Evolutionary conservation across 2,113 vertebrate species (phyloP).

Genomic region (Noturus placidus): DNA sequence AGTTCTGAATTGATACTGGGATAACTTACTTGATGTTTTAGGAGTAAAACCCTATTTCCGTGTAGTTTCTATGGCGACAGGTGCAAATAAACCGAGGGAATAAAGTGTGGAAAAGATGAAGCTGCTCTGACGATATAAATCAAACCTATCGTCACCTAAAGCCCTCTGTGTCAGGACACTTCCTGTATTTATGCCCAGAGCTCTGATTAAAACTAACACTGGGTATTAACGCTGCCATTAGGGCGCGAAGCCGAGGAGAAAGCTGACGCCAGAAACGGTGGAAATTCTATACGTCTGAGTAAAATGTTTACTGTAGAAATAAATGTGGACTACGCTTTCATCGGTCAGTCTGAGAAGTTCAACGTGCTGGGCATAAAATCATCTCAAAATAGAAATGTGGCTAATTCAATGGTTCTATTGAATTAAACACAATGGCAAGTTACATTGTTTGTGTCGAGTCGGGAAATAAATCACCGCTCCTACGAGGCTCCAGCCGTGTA

Average conservation of each 20-base stretch:
- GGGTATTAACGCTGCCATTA: slow-evolving; percentile 33
- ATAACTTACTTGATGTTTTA: background rate
- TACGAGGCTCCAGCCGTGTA: slow-evolving; percentile 15
- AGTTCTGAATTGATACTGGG: background rate
- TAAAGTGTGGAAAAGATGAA: slow-evolving; percentile 42
- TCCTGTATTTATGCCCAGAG: slow-evolving; percentile 43
- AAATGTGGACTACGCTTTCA: slow-evolving; percentile 20
- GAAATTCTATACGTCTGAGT: slow-evolving; percentile 35
- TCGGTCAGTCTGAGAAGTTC: slow-evolving; percentile 19
- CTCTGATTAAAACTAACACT: slow-evolving; percentile 44
- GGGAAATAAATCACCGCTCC: slow-evolving; percentile 34
- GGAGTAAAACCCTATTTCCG: background rate
- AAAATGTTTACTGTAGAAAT: slow-evolving; percentile 42
- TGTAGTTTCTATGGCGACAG: slow-evolving; percentile 27
- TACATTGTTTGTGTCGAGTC: slow-evolving; percentile 32
- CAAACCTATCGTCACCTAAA: slow-evolving; percentile 34
- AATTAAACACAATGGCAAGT: slow-evolving; percentile 54
- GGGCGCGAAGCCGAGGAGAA: background rate
- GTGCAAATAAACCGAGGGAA: slow-evolving; percentile 38
- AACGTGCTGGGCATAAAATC: background rate
- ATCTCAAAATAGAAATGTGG: slow-evolving; percentile 48
- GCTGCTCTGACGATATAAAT: slow-evolving; percentile 34
- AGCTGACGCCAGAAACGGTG: slow-evolving; percentile 17
- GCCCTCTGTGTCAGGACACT: slow-evolving; percentile 27
- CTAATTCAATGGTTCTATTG: slow-evolving; percentile 44